Conservation (phyloP, 2,888 invertebrate species). For the Dioctria linearis region DNA sequence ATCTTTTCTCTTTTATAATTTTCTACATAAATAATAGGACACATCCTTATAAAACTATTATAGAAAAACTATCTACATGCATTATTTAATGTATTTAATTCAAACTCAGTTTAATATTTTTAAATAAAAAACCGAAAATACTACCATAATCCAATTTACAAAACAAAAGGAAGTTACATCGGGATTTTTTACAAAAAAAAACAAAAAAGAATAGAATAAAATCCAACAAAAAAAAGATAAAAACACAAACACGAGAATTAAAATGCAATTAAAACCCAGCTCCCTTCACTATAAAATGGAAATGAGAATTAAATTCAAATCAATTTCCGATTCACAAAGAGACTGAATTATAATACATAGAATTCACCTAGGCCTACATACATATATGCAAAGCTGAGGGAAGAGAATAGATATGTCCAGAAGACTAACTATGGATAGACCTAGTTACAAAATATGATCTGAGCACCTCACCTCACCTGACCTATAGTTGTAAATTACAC, state of each 20-base stretch:
- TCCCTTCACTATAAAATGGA: background rate
- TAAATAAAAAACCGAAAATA: too few relatives aligned
- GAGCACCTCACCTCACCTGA: background rate
- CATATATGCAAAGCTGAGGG: background rate
- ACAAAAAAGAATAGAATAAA: too few relatives aligned
- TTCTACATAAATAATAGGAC: too few relatives aligned
- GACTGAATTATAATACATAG: background rate
- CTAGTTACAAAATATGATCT: background rate
- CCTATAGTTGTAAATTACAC: background rate
- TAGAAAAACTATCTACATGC: too few relatives aligned
- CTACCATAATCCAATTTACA: too few relatives aligned
- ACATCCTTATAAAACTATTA: too few relatives aligned
- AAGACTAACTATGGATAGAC: background rate
- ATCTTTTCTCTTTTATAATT: too few relatives aligned
- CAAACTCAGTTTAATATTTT: too few relatives aligned
- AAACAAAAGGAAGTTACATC: too few relatives aligned
- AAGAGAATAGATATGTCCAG: background rate
- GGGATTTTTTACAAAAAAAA: too few relatives aligned
- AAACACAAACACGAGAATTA: background rate
- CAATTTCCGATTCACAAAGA: background rate
- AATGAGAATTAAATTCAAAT: background rate
- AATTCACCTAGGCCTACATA: background rate
- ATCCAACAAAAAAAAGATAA: too few relatives aligned
- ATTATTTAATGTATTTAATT: too few relatives aligned
- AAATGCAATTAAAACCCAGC: background rate